Evolutionary conservation across 2,797 vertebrate species (phyloP).

Genomic region (Lepus townsendii): DNA sequence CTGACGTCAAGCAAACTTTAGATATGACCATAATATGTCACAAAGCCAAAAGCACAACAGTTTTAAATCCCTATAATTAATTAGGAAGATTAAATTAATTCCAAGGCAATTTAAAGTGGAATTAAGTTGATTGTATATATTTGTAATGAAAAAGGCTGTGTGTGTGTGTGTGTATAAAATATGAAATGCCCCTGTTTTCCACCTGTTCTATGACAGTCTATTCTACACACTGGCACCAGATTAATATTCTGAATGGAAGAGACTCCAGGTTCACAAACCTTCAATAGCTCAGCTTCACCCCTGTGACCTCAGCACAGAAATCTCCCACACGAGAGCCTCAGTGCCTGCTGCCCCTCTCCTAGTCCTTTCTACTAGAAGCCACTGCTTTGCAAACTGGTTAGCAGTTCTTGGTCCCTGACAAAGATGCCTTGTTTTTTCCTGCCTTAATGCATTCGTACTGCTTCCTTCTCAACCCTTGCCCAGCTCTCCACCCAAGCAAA

Average conservation of each 20-base stretch:
- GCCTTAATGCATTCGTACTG: background rate
- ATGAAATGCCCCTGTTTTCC: background rate
- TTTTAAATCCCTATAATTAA: constrained; percentile 12
- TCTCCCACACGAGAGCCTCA: background rate
- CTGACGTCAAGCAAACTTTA: constrained; percentile 47
- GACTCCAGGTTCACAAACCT: background rate
- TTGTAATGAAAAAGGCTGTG: background rate
- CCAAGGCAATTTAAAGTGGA: background rate
- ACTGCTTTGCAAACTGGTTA: background rate
- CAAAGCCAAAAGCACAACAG: constrained; percentile 30
- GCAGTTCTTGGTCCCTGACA: background rate
- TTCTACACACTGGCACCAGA: background rate
- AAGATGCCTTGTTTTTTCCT: background rate
- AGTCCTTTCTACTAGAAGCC: no score
- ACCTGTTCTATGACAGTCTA: background rate
- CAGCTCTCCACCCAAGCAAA: no score
- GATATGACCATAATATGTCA: background rate
- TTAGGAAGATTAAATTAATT: constrained; percentile 48
- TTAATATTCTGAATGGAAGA: background rate
- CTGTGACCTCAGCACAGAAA: no score
- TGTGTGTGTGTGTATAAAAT: background rate
- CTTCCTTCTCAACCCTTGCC: no score
- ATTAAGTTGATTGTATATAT: background rate
- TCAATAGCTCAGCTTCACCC: no score
- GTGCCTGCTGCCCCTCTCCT: background rate